Percentiles rank a stretch among this genome's conserved stretches.
phyloP scores from a whole-genome alignment of 2,113 vertebrate genomes.

The Nothocercus nigrocapillus region DNA sequence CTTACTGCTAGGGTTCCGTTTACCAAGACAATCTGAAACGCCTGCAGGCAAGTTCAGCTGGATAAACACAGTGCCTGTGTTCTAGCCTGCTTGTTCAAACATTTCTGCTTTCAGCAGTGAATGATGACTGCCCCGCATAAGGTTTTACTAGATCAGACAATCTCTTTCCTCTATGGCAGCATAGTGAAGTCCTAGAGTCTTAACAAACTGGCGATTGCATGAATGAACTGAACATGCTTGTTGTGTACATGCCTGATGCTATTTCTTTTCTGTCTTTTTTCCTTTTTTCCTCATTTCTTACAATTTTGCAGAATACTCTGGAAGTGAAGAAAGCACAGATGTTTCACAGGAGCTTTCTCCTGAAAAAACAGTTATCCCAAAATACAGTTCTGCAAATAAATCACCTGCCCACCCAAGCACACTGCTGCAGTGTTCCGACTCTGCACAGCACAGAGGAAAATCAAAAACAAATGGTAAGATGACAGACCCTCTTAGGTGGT shows the following conservation, averaged over 20 bases:
- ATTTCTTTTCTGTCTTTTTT: not conserved
- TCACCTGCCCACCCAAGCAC: conserved; percentile 81
- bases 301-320: conserved; percentile 76
- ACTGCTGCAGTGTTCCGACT: conserved; percentile 79
- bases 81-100: not conserved
- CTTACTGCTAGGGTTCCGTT: no score
- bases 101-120: not conserved
- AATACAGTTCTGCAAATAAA: conserved; percentile 76
- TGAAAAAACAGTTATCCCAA: conserved; percentile 75
- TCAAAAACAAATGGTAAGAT: conserved; percentile 78
- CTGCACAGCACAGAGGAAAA: conserved; percentile 82
- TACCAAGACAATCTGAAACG: not conserved
- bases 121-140: not conserved
- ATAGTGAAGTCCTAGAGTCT: not conserved
- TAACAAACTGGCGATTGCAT: not conserved
- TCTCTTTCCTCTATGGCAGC: not conserved
- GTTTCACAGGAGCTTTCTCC: conserved; percentile 76
- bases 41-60: not conserved
- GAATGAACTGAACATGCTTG: fast-evolving
- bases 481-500: not conserved
- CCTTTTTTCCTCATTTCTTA: not conserved
- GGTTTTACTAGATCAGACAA: not conserved
- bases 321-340: conserved; percentile 84
- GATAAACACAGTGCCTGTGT: not conserved
- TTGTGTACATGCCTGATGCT: fast-evolving